Evolutionary conservation across 2,888 invertebrate genomes (phyloP), one percentile per base, ranked within the genome.

Genomic region (Rhimphoctona megacephalus): DNA sequence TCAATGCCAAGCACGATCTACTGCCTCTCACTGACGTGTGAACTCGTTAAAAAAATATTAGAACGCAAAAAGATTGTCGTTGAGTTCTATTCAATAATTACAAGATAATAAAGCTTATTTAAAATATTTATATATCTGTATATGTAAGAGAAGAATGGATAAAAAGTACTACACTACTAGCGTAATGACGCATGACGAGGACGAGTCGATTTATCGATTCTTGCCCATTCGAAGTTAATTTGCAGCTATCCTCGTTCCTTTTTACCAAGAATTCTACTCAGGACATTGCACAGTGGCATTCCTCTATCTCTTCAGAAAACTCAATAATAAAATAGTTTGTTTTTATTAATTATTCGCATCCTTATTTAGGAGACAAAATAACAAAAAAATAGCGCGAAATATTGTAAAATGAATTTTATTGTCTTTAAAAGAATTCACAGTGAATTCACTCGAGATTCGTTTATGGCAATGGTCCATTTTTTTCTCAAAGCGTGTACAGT

Each of bases 121-220:
- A 3, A 22, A 57, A 9, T n/a, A 4, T 30, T 3, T 17, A 30
- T 70, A 30, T 70, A 70, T n/a, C 30, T 25, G 30, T 49, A 57
- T 1, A 52, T 25, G 61, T 14, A 30, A 74, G 30, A 57, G 17
- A 74, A 14, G 7, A 17, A 8, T 36, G 49, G 22, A 36, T 19
- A 8, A 52, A 67, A 72, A 73, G 64, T 72, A 73, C 43, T 61
- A 61, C 43, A 49, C 19, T 36, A 52, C 19, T 36, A 25, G 66
- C 25, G 73, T 64, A 69, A 79, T 79, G 78, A 39, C 69, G 78
- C 49, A 46, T 52, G 64, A 81, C 81, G 73, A 81, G 66, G 73
- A 67, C 54, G 39, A 66, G 54, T 67, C 74, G 64, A 81, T 66
- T 81, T 81, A 81, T 74, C 81, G 81, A 81, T 81, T 74, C 67